Evolutionary conservation across 1,140 invertebrate species (phyloP).

Genomic region (Drosophila mayri): DNA sequence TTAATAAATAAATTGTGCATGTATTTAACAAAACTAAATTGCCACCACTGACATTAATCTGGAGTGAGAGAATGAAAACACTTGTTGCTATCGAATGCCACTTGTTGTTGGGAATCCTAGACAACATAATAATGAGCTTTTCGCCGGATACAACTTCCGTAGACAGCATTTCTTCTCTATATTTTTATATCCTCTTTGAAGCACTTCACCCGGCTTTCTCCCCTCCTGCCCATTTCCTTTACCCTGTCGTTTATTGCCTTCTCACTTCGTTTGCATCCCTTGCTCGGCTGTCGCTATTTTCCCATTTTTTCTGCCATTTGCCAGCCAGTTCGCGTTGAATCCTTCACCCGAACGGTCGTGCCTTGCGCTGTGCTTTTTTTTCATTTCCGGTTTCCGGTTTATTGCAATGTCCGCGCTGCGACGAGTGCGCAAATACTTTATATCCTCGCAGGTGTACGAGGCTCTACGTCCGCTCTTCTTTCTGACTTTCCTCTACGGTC

Average conservation of each 20-base stretch:
- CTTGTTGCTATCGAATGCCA: constrained; percentile 37
- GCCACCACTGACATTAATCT: constrained; percentile 5
- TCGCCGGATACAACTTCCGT: constrained; percentile 26
- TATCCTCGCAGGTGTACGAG: constrained; percentile 76
- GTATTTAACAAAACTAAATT: not conserved
- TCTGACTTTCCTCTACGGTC: constrained; percentile 66
- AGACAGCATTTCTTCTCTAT: constrained; percentile 22
- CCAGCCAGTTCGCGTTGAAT: constrained; percentile 58
- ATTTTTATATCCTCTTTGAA: constrained; percentile 24
- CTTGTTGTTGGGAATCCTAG: constrained; percentile 46
- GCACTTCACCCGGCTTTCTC: not conserved
- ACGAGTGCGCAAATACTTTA: constrained; percentile 73
- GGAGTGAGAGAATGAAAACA: constrained; percentile 8
- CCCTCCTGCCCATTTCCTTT: not conserved
- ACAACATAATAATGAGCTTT: constrained; percentile 60
- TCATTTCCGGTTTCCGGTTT: constrained; percentile 20
- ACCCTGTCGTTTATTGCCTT: constrained; percentile 25
- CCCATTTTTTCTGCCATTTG: constrained; percentile 36
- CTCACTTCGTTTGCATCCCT: constrained; percentile 40
- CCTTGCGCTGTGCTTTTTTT: constrained; percentile 11
- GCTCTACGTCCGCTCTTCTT: constrained; percentile 75
- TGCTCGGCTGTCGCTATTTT: constrained; percentile 19
- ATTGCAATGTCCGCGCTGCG: constrained; percentile 54
- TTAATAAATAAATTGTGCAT: not conserved
- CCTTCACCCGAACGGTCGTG: constrained; percentile 58